phyloP scores from a whole-genome alignment of 1,140 invertebrate species.

The Chymomyza costata region DNA sequence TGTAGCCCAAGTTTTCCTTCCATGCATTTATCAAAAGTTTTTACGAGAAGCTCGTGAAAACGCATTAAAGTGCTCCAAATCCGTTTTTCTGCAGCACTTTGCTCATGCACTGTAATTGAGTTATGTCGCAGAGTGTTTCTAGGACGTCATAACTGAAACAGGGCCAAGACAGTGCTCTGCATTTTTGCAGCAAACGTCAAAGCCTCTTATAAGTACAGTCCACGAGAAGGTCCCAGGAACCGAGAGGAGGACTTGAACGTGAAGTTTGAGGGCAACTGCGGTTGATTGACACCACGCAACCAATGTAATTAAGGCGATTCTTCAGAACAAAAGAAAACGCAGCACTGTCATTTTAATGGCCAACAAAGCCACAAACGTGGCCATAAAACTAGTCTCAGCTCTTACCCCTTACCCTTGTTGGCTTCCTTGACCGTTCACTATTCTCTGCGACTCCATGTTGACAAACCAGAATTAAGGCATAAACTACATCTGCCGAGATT shows the following conservation, averaged over 20 bases:
- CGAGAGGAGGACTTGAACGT: constrained; percentile 20
- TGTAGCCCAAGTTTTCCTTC: constrained; percentile 25
- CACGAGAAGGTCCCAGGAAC: constrained; percentile 25
- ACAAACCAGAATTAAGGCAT: constrained; percentile 51
- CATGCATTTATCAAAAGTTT: constrained; percentile 56
- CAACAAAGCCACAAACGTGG: constrained; percentile 12
- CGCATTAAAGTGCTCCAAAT: constrained; percentile 31
- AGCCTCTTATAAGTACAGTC: constrained; percentile 1
- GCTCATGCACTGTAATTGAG: constrained; percentile 55
- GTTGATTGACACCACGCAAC: constrained; percentile 33
- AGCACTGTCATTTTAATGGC: constrained; percentile 17
- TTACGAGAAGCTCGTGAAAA: constrained; percentile 43
- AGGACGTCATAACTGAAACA: constrained; percentile 8
- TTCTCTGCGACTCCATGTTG: constrained; percentile 3
- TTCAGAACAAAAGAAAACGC: not conserved
- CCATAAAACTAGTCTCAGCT: constrained; percentile 22
- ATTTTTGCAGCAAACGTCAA: constrained; percentile 18
- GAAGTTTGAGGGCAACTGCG: constrained; percentile 16
- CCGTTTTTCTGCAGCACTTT: too few relatives aligned
- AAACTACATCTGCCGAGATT: constrained; percentile 55
- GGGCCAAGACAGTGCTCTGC: constrained; percentile 5
- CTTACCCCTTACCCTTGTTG: too few relatives aligned
- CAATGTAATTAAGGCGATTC: constrained; percentile 57
- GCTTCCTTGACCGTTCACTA: too few relatives aligned
- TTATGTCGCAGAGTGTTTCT: constrained; percentile 40